Evolutionary conservation across 2,888 invertebrate genomes (phyloP), one percentile per base, ranked within the genome.

Genomic region (Amphipoea oculea): DNA sequence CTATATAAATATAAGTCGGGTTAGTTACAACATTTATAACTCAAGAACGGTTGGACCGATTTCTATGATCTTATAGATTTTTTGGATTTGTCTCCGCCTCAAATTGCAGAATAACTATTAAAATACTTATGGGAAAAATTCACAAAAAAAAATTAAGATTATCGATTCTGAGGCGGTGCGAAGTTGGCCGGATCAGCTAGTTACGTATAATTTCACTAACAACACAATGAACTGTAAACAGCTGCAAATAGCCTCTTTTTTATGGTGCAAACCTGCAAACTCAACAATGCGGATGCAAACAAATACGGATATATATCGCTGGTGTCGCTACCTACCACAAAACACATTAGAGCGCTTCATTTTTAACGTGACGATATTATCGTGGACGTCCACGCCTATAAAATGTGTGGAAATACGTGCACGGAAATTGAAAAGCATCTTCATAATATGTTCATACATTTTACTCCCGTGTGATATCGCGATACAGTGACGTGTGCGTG

Each of bases 231-330:
- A 29, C 36, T 36, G n/a, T n/a, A 20, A 54, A 40, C 2, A 20
- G 17, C 17, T 29, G 17, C 7, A 68, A 5, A 60, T 68, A 36
- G 4, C 62, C 62, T 79, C 20, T n/a, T 79, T 63, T 62, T 20
- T 54, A 81, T 67, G 66, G 60, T 51, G 48, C 29, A 57, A 60
- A 69, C n/a, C 2, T 51, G 48, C 23, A 57, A 60, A 69, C 14
- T 1, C 14, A 40, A n/a, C 60, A 54, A 80, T 71, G 78, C 81
- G 78, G 78, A 79, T 51, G 62, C 51, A 60, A 29, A 78, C 12
- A 12, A 62, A 63, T 54, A 63, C n/a, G 54, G 78, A 45, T 51
- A 68, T 45, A 29, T 69, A 36, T 69, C 20, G 29, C 36, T 70
- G 51, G 7, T 23, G 4, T 54, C 9, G 9, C 9, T 51, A 70